Evolutionary conservation across 2,113 vertebrate species (phyloP), one percentile per base, ranked within the genome.

Genomic region (Paedocypris sp.): DNA sequence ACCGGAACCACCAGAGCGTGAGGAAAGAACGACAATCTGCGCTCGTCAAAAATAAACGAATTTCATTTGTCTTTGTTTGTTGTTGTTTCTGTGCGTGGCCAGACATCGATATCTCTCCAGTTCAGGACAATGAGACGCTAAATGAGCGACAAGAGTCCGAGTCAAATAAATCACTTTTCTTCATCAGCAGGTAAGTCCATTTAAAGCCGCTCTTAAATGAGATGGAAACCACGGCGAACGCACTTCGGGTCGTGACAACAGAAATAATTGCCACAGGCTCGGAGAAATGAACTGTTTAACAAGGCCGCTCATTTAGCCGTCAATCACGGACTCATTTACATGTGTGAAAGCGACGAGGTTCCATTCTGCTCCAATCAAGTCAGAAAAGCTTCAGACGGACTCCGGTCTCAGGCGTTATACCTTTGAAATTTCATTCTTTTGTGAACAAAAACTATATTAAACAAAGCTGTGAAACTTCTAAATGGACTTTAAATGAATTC

Each of bases 161-260:
- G 31, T 22, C 6, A 52, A 35, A 52, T 23, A 54, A 54, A 41
- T 42, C 36, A 26, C 36, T 56, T 28, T 11, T 54, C 12, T 26
- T 39, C 13, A 54, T 18, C 33, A 52, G 76, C 64, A 77, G 76
- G 76, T 77, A 75, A 69, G 72, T 79, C 76, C 74, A 71, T 54
- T 53, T 25, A 38, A 53, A 53, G 19, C 13, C 39, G 23, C 52
- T 56, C 41, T 20, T 57, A 57, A 43, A 43, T 43, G 38, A 57
- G 38, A 42, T 20, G 26, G 32, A 18, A 41, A 54, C 35, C 23
- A 41, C 13, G 25, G 35, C 51, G 33, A 54, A 28, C 25, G 25
- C 12, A 41, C 52, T 38, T n/a, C 23, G 20, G 52, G 36, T 38
- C 5, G 11, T n/a, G 23, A 39, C 22, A 9, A 54, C 22, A 26